phyloP scores from a whole-genome alignment of 2,888 invertebrate genomes.

The Taphrorychus bicolor region DNA sequence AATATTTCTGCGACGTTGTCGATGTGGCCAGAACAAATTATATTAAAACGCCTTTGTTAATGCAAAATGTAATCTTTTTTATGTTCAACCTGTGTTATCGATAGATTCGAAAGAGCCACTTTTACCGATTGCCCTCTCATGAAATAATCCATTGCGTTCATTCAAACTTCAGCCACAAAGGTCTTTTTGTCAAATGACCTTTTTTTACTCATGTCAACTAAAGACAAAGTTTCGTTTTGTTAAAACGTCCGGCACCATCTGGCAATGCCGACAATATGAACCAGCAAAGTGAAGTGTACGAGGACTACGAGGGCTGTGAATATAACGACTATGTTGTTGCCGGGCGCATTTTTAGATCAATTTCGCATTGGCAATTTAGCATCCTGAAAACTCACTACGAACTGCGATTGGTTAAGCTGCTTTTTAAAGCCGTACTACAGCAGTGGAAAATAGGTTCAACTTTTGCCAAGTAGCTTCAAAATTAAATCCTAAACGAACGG shows the following conservation, averaged over 20 bases:
- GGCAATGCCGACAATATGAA: slow-evolving; percentile 18
- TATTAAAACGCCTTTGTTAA: not conserved
- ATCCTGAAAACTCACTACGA: slow-evolving; percentile 1
- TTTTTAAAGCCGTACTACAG: not conserved
- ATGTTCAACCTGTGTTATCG: not conserved
- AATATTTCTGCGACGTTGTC: slow-evolving; percentile 40
- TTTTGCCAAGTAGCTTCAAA: not conserved
- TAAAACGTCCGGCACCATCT: not conserved
- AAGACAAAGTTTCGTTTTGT: not conserved
- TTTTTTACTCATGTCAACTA: not conserved
- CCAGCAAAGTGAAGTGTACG: slow-evolving; percentile 9
- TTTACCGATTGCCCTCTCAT: no score
- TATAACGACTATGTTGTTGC: slow-evolving; percentile 24
- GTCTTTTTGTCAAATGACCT: not conserved
- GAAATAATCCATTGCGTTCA: no score
- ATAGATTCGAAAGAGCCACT: no score
- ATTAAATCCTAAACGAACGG: not conserved
- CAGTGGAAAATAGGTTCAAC: not conserved
- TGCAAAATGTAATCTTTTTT: not conserved
- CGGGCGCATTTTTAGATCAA: slow-evolving; percentile 19
- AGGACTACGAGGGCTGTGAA: slow-evolving; percentile 27
- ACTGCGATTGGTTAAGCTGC: not conserved
- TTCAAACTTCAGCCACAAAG: not conserved
- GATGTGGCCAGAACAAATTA: not conserved
- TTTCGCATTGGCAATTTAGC: slow-evolving; percentile 12